Conservation (phyloP, 2,797 vertebrate genomes). For the Chromis chromis region DNA sequence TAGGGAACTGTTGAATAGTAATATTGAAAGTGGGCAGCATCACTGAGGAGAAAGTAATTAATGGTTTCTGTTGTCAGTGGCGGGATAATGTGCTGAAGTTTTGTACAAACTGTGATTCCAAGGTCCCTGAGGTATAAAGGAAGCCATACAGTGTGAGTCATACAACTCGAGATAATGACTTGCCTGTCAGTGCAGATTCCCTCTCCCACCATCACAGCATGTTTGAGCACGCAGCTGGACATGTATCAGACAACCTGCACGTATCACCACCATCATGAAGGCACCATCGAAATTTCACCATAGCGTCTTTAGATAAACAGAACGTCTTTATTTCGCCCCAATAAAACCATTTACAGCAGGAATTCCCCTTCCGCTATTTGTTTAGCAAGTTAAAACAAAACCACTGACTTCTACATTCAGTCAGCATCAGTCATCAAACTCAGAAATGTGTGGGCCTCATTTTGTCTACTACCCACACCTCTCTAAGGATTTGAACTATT, state of each 20-base stretch:
- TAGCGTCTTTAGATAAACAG: not conserved
- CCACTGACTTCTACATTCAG: constrained; percentile 6
- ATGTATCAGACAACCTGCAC: constrained; percentile 34
- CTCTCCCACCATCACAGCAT: constrained; percentile 40
- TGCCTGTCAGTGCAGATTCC: constrained; percentile 20
- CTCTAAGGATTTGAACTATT: constrained; percentile 79
- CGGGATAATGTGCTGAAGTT: not conserved
- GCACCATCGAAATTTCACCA: not conserved
- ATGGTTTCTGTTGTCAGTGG: not conserved
- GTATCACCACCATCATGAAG: constrained; percentile 1
- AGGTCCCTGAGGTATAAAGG: constrained; percentile 38
- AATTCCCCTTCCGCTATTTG: not conserved
- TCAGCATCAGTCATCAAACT: constrained; percentile 12
- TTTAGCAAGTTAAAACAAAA: constrained; percentile 10
- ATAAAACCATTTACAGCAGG: not conserved
- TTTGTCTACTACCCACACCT: constrained; percentile 65
- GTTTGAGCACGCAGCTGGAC: constrained; percentile 52
- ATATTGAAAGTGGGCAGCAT: not conserved
- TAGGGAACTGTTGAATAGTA: not conserved
- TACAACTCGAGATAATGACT: constrained; percentile 35
- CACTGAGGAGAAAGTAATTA: not conserved
- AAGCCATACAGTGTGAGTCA: constrained; percentile 63
- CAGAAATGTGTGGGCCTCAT: constrained; percentile 61
- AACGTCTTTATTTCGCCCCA: not conserved
- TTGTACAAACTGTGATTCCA: constrained; percentile 10